Conservation (phyloP, 2,797 vertebrate species). For the Margarornis squamiger region DNA sequence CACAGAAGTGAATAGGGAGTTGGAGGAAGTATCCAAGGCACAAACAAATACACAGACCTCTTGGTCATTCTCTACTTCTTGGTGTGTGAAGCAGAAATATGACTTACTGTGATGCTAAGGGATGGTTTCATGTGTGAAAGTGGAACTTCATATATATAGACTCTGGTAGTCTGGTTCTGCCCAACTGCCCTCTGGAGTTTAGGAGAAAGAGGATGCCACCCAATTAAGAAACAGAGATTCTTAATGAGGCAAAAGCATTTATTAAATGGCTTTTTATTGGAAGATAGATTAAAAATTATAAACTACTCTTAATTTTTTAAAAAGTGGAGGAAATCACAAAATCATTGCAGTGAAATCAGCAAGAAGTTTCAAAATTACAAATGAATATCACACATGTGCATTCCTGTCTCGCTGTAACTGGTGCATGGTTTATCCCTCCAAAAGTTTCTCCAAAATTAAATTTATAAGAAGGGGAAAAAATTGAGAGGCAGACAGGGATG, state of each 20-base stretch:
- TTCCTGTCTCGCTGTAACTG: rapidly evolving
- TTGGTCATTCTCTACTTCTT: not conserved
- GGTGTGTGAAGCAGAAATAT: not conserved
- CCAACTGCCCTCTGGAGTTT: rapidly evolving
- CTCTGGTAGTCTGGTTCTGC: not conserved
- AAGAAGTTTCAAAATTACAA: not conserved
- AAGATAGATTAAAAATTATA: not conserved
- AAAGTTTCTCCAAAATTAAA: slow-evolving; percentile 16
- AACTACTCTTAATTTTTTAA: not conserved
- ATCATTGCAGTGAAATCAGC: not conserved
- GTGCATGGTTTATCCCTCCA: rapidly evolving
- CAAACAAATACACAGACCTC: not conserved
- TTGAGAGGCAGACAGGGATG: not conserved
- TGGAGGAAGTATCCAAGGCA: not conserved
- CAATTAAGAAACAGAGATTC: not conserved
- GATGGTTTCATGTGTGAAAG: not conserved
- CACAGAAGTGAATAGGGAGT: not conserved
- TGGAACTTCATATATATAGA: rapidly evolving
- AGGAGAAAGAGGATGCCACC: not conserved
- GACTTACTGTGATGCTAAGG: not conserved
- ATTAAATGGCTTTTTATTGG: not conserved
- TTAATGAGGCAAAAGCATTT: not conserved
- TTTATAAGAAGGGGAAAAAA: not conserved
- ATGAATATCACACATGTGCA: not conserved
- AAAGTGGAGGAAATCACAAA: not conserved